Conservation (phyloP, 2,888 invertebrate genomes). For the Callinectes sapidus region DNA sequence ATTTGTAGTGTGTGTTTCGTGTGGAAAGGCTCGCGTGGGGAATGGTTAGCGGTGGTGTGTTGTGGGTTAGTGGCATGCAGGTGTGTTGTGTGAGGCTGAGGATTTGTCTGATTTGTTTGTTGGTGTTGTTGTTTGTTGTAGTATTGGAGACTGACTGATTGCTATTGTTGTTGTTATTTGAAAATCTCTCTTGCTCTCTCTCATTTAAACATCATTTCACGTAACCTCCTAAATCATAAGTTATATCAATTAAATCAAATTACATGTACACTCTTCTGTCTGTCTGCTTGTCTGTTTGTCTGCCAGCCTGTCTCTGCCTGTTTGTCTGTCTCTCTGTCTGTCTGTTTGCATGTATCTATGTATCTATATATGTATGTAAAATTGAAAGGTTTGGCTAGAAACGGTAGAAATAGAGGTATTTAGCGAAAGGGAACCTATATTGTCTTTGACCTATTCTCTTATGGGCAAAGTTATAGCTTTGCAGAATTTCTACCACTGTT, state of each 20-base stretch:
- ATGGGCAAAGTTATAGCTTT: background rate
- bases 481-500: background rate
- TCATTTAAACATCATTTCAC: background rate
- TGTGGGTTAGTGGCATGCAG: background rate
- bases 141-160: background rate
- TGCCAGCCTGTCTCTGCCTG: background rate
- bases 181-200: background rate
- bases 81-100: background rate
- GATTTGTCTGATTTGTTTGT: background rate
- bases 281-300: background rate
- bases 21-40: background rate
- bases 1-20: background rate
- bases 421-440: too few relatives aligned
- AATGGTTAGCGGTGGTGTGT: background rate
- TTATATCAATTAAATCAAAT: background rate
- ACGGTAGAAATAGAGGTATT: too few relatives aligned
- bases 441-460: background rate
- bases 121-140: background rate
- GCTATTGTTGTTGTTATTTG: background rate
- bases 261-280: too few relatives aligned
- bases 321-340: background rate
- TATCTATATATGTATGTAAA: too few relatives aligned
- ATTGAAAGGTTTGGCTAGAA: too few relatives aligned
- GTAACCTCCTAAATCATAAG: background rate
- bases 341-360: background rate